Percentiles rank a stretch among this genome's conserved stretches.
These are phyloP conservation scores for Agrotis clavis DNA, from an alignment of 2,888 invertebrate genomes.

Conservation along the genomic window DNA sequence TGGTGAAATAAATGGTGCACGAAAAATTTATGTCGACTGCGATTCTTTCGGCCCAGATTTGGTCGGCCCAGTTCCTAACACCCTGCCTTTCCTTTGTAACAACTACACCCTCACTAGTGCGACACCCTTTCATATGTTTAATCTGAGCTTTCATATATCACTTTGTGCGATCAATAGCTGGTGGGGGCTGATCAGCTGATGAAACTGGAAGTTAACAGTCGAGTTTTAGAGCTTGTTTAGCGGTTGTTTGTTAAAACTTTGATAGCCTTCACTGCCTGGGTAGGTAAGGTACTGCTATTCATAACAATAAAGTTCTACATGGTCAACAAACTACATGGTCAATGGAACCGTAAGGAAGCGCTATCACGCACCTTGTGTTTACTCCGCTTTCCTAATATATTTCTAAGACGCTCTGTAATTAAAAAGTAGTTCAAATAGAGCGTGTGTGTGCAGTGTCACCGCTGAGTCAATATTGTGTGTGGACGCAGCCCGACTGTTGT, in stretches of 20 bases:
- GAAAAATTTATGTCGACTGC: constrained; percentile 85
- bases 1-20: constrained; percentile 87
- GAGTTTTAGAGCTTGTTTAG: neutral
- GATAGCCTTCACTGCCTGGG: too few relatives aligned
- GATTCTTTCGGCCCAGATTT: constrained; percentile 76
- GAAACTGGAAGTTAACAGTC: neutral
- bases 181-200: neutral
- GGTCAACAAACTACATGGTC: neutral
- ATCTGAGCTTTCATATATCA: constrained; percentile 52
- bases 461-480: constrained; percentile 82
- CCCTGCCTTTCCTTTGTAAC: constrained; percentile 58
- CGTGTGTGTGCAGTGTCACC: constrained; percentile 73
- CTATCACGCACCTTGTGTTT: constrained; percentile 10
- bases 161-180: constrained; percentile 21
- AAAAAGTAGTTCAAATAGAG: constrained; percentile 79
- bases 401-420: constrained; percentile 73
- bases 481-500: constrained; percentile 78
- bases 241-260: neutral
- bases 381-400: constrained; percentile 50
- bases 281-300: too few relatives aligned
- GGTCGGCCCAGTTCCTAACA: constrained; percentile 50
- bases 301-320: too few relatives aligned
- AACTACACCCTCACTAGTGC: constrained; percentile 53
- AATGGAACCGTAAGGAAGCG: neutral
- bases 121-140: constrained; percentile 33